Evolutionary conservation across 1,140 invertebrate genomes (phyloP), one percentile per base, ranked within the genome.

Genomic region (Schlechtendalia chinensis): DNA sequence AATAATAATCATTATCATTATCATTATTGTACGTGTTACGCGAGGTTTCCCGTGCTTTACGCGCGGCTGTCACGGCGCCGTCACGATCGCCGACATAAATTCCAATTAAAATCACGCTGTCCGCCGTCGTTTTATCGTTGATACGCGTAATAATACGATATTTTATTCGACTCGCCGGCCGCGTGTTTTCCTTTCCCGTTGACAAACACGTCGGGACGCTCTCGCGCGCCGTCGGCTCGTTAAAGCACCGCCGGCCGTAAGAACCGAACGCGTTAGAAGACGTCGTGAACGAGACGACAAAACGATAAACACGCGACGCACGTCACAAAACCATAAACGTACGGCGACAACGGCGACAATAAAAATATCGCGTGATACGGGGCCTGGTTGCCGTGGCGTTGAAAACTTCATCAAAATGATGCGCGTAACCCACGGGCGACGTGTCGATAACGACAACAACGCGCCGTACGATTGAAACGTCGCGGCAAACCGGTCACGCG

Each of bases 91-190:
- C 58, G 58, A 79, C 75, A 79, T 79, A 79, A 79, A 79, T 79
- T 79, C 75, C 75, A 79, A 79, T 79, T 79, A 79, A 79, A 79
- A 79, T 79, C 75, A 47, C 75, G 32, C 56, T n/a, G n/a, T 59
- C 74, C 39, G 56, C 17, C 75, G 75, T 79, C 58, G 53, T 79
- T 79, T 79, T 63, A 63, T 63, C 16, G 74, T 47, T 45, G 32
- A 39, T 39, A 79, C 32, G 19, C 58, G 39, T 58, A 39, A 63
- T 53, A 8, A 50, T 79, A 29, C 19, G n/a, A 27, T 79, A 24
- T 59, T 45, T 53, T 74, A 12, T 75, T 39, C n/a, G 17, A 22
- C 32, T 39, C 29, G 72, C 53, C 65, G 22, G 27, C 58, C 72
- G n/a, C n/a, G 50, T 58, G 39, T 69, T 59, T 58, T 77, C 54